phyloP scores from a whole-genome alignment of 2,888 invertebrate species.

The Auanema sp. region DNA sequence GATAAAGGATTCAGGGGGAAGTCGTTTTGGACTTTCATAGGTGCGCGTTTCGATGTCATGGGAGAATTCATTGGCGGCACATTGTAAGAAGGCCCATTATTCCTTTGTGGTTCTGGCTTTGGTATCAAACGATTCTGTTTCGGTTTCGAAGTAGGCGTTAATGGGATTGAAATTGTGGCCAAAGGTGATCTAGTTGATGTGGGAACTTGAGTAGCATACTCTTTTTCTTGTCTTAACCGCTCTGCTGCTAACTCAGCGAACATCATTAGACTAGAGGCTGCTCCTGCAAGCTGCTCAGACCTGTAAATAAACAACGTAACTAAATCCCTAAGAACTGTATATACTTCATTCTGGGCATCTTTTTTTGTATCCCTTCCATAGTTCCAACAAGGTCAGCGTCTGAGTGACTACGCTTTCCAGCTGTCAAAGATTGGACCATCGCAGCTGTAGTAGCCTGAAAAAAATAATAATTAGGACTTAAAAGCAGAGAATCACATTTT shows the following conservation, averaged over 20 bases:
- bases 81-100: background rate
- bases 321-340: background rate
- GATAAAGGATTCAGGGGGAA: background rate
- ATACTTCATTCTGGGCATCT: constrained; percentile 33
- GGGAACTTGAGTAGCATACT: background rate
- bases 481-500: background rate
- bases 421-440: constrained; percentile 17
- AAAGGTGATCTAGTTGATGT: background rate
- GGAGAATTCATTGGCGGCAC: background rate
- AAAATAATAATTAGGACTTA: background rate
- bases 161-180: background rate
- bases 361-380: constrained; percentile 16
- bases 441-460: constrained; percentile 17
- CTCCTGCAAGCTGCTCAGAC: constrained; percentile 6
- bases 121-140: constrained; percentile 1
- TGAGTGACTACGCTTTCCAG: constrained; percentile 36
- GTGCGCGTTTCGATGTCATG: background rate
- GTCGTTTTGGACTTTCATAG: background rate
- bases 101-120: background rate
- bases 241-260: constrained; percentile 35
- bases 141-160: constrained; percentile 7
- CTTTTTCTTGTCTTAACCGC: background rate
- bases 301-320: constrained; percentile 6
- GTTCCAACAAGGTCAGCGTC: constrained; percentile 25
- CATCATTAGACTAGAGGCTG: constrained; percentile 28